Percentiles rank a stretch among this genome's conserved stretches.
Conservation (phyloP, 23 tunicate genomes). For the Trididemnum clinides region DNA sequence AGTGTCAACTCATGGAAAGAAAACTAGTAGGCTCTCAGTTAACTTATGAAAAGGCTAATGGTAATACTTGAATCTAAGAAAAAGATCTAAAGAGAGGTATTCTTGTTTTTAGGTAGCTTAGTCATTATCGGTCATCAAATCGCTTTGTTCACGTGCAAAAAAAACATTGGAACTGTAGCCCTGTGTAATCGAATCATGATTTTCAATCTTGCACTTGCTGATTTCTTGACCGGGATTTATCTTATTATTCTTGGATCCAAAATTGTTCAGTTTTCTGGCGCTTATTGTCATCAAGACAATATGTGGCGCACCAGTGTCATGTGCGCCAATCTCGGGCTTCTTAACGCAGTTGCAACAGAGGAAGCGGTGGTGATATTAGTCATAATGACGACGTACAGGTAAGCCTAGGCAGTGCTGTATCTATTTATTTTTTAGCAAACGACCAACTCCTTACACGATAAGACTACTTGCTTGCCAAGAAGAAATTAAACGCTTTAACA, state of each 20-base stretch:
- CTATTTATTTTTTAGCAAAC: too few species aligned
- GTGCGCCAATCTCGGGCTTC: slow-evolving; percentile 32
- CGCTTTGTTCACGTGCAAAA: background rate
- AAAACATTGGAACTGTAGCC: slow-evolving; percentile 1
- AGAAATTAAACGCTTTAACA: too few species aligned
- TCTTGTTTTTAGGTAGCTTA: slow-evolving; percentile 23
- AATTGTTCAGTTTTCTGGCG: slow-evolving; percentile 17
- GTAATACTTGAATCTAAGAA: too few species aligned
- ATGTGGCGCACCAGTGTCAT: slow-evolving; percentile 31
- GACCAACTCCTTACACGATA: too few species aligned
- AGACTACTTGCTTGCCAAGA: too few species aligned
- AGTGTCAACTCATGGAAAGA: too few species aligned
- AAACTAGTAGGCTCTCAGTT: too few species aligned
- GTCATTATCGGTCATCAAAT: slow-evolving; percentile 16
- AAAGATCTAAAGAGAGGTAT: too few species aligned
- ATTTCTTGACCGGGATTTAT: slow-evolving; percentile 38
- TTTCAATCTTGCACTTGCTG: slow-evolving; percentile 34
- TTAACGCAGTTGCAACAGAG: slow-evolving; percentile 28
- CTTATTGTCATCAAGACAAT: slow-evolving; percentile 43
- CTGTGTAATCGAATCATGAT: slow-evolving; percentile 23
- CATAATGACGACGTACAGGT: slow-evolving; percentile 55
- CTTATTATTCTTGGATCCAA: slow-evolving; percentile 12
- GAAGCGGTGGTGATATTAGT: slow-evolving; percentile 40
- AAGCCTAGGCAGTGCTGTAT: too few species aligned
- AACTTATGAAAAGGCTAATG: too few species aligned